Conservation (phyloP, 2,797 vertebrate species). For the Oryzias sinensis region DNA sequence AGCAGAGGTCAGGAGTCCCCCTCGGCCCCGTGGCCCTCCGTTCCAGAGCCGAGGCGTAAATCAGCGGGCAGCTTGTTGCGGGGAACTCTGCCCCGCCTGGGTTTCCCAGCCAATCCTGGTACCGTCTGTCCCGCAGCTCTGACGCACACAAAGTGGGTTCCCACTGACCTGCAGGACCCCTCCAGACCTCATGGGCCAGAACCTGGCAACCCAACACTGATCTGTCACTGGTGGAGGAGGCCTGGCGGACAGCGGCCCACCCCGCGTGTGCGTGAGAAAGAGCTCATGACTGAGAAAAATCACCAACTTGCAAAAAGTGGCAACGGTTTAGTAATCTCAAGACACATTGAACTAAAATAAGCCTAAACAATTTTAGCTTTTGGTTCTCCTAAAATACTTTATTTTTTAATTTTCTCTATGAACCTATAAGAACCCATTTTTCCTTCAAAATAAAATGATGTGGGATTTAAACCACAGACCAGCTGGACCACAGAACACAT, state of each 20-base stretch:
- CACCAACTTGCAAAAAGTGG: not conserved
- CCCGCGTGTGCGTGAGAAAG: constrained; percentile 2
- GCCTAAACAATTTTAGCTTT: too few relatives aligned
- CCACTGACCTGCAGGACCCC: constrained; percentile 64
- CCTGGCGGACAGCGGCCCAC: not conserved
- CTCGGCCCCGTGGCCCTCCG: constrained; percentile 31
- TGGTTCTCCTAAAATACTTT: too few relatives aligned
- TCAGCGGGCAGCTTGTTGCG: constrained; percentile 68
- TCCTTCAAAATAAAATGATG: too few relatives aligned
- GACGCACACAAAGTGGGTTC: constrained; percentile 76
- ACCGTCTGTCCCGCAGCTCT: constrained; percentile 73
- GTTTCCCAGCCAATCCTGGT: constrained; percentile 76
- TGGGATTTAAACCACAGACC: too few relatives aligned
- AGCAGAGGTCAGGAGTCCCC: constrained; percentile 70
- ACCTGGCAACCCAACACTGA: constrained; percentile 41
- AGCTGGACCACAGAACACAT: too few relatives aligned
- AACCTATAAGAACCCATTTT: too few relatives aligned
- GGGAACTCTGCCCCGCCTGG: constrained; percentile 61
- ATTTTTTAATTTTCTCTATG: too few relatives aligned
- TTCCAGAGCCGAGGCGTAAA: constrained; percentile 71
- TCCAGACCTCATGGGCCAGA: constrained; percentile 34
- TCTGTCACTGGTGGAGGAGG: constrained; percentile 57
- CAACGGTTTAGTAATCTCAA: too few relatives aligned
- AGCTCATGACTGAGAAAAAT: not conserved
- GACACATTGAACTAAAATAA: too few relatives aligned